Conservation (phyloP, 1,140 invertebrate genomes). For the Listronotus bonariensis region DNA sequence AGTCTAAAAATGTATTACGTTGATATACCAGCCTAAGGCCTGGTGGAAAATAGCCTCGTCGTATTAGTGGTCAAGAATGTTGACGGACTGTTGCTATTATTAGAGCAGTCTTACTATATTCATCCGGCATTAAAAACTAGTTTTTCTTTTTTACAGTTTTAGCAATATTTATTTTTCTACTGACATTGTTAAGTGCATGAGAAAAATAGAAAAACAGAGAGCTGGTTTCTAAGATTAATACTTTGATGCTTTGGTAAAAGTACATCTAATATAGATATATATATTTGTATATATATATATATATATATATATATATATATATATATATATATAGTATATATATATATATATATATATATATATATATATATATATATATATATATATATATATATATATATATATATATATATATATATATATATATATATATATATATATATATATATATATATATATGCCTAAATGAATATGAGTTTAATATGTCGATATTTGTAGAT, state of each 20-base stretch:
- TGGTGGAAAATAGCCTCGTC: conserved; percentile 41
- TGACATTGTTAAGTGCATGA: conserved; percentile 15
- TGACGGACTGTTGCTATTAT: conserved; percentile 31
- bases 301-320: conserved; percentile 10
- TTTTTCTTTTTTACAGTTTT: conserved; percentile 25
- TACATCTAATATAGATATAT: background rate
- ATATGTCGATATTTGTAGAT: too few species aligned
- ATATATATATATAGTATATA: too few species aligned
- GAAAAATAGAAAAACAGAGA: conserved; percentile 1
- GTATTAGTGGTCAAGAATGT: conserved; percentile 31
- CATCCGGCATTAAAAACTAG: conserved; percentile 14
- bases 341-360: conserved; percentile 10
- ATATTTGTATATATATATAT: conserved; percentile 8
- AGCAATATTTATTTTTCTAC: conserved; percentile 24
- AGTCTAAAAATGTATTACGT: conserved; percentile 36
- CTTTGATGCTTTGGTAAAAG: background rate
- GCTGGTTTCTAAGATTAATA: too few species aligned
- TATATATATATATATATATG: conserved; percentile 5
- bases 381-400: background rate
- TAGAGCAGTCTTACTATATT: conserved; percentile 31
- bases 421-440: conserved; percentile 10
- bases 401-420: conserved; percentile 10
- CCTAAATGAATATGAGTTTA: too few species aligned
- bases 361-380: conserved; percentile 10
- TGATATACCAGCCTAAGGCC: conserved; percentile 30